Evolutionary conservation across 2,888 invertebrate genomes (phyloP), one percentile per base, ranked within the genome.

Genomic region (Leucophora obtusa): DNA sequence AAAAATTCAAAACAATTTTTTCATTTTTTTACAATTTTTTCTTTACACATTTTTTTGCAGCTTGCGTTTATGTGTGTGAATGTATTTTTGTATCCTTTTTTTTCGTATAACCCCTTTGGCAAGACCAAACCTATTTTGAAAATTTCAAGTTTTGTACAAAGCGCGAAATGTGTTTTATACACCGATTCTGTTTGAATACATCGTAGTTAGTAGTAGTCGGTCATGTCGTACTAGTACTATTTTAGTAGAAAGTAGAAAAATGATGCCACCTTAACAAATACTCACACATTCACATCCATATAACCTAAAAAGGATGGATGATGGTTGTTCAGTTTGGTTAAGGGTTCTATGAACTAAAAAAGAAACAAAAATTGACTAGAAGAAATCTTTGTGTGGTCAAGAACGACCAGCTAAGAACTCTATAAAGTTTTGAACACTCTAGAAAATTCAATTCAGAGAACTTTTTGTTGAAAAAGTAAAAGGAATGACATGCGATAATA

Each of bases 91-190:
- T 70, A 70, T 70, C 59, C 59, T 18, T 74, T 69, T 72, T 58
- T 3, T 43, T 10, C 70, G 15, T 50, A 43, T 69, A 74, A 66
- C 81, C 77, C 81, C 81, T 77, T 81, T 70, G 70, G 81, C 77
- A 74, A 56, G 60, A 81, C 77, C 81, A 81, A 81, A 77, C 81
- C 77, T 81, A 77, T 70, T 81, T 81, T 21, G 66, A 66, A 73
- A 74, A 74, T 56, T 72, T 53, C 33, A 69, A 56, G 24, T 58
- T 77, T 60, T 35, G 62, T 38, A 77, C 77, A 74, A 81, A 81
- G 70, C 81, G 81, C 81, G 77, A 66, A 81, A 77, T 81, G 77
- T 76, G 50, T 80, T 80, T 76, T 51, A 72, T 68, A 80, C 80
- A 77, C 60, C 71, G 66, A 66, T 71, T 77, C 59, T 62, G 38